Percentiles rank a stretch among this genome's conserved stretches.
These are phyloP conservation scores for Drusus annulatus DNA, from an alignment of 1,140 invertebrate species.

Conservation along the genomic window DNA sequence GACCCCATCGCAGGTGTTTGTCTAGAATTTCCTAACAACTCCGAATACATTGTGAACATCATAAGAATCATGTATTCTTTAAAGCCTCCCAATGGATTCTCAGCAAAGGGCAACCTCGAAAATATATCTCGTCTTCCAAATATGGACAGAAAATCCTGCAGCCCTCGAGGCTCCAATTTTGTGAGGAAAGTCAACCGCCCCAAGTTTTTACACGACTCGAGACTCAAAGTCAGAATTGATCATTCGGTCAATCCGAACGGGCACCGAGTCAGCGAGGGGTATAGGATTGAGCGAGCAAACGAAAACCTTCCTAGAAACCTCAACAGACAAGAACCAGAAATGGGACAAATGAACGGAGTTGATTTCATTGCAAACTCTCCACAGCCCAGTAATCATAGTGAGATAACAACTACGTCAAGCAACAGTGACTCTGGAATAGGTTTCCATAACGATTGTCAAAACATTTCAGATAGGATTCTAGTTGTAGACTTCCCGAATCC, in stretches of 20 bases:
- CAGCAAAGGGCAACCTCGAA: slow-evolving; percentile 63
- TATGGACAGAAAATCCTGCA: slow-evolving; percentile 46
- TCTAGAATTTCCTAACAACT: slow-evolving; percentile 91
- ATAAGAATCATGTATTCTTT: slow-evolving; percentile 79
- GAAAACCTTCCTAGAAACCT: slow-evolving; percentile 45
- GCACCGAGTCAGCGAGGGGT: slow-evolving; percentile 21
- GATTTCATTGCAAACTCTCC: slow-evolving; percentile 79
- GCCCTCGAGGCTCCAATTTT: slow-evolving; percentile 51
- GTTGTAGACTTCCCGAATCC: slow-evolving; percentile 81
- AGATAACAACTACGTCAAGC: slow-evolving; percentile 88
- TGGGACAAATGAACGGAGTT: slow-evolving; percentile 46
- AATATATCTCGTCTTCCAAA: slow-evolving; percentile 67
- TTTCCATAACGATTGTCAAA: slow-evolving; percentile 88
- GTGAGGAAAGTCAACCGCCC: slow-evolving; percentile 53
- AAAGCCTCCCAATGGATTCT: slow-evolving; percentile 66
- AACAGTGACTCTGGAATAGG: slow-evolving; percentile 97
- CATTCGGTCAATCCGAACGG: slow-evolving; percentile 36
- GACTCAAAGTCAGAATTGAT: slow-evolving; percentile 57
- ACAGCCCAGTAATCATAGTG: slow-evolving; percentile 86
- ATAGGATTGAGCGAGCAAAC: slow-evolving; percentile 33
- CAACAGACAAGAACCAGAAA: slow-evolving; percentile 60
- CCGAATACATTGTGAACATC: slow-evolving; percentile 87
- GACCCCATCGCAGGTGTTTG: slow-evolving; percentile 81
- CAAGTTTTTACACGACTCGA: slow-evolving; percentile 56
- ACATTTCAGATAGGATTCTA: slow-evolving; percentile 85